Base-by-base conservation (phyloP, 2,113 vertebrate genomes). In the Tinamus guttatus region DNA sequence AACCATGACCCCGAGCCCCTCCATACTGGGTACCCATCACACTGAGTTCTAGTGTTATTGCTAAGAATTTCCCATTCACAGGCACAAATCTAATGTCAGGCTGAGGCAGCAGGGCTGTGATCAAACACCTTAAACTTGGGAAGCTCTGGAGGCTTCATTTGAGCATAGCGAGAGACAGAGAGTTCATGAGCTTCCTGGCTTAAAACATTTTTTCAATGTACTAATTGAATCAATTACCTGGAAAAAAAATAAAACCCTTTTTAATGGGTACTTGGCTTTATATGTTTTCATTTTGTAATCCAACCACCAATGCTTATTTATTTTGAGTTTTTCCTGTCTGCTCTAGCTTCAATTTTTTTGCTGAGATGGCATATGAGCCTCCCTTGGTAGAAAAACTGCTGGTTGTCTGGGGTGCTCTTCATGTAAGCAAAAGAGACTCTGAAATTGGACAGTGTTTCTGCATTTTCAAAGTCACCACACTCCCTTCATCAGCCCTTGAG, bases 341-440 rank as follows among this genome's bases (percentile, higher is more conserved):
- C 25, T 85, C 85, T 85, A 76, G 4, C 9, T 87, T 43, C 6
- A 22, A 76, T 52, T 70, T 38, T 82, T 5, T 32, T 69, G 5
- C 16, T 64, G 8, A 51, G 0, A 0, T 80, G 49, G 40, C 7
- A 11, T 10, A 24, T 74, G 52, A 41, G 10, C 87, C 3, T 71
- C 30, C 30, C 2, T 36, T 22, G 6, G 3, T 56, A 13, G 3
- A 22, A 14, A 62, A 81, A 30, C 2, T 8, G 27, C 11, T 32
- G 7, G 16, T 8, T 56, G 17, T 15, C 9, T 54, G 8, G 0
- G 1, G 7, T 21, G 6, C 16, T 75, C 2, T 1, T n/a, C 8
- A n/a, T 45, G 51, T 7, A 45, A 73, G 0, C 7, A 80, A n/a
- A 45, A 63, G 28, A 54, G 49, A 71, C 4, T 60, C 11, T 63